Evolutionary conservation across 2,888 invertebrate genomes (phyloP), one percentile per base, ranked within the genome.

Genomic region (Silvanus unidentatus): DNA sequence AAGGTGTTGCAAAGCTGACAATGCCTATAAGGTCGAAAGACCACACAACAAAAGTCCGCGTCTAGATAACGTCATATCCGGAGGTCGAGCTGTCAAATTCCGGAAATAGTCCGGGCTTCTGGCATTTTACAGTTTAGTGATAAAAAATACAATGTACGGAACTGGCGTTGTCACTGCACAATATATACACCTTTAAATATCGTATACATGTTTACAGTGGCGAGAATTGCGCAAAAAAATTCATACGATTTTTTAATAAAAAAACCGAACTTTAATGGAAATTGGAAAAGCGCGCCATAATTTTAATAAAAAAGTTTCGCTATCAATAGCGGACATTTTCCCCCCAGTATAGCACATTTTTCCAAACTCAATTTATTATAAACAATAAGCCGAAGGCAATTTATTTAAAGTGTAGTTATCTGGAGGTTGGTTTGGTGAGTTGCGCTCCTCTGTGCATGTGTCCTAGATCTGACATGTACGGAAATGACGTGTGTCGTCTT

Each of bases 401-500:
- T 51, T 52, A 57, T 55, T 57, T 55, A 53, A 55, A 54, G 43
- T n/a, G n/a, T 50, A 44, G 48, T 55, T 53, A 52, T 52, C 49
- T 44, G 50, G 47, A 54, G 47, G 50, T 44, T 49, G 42, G 43
- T 45, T n/a, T 38, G 40, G 48, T 39, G 42, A 45, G 52, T 44
- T 48, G 44, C 46, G 52, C 27, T 45, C 16, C 45, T 48, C 44
- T 34, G 47, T 47, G 48, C 47, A 30, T 34, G 47, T 48, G 65
- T 66, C 63, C 67, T 60, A 64, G 62, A 64, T 65, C 63, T 69
- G 69, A 69, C 69, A 66, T 55, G 60, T 60, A 57, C 69, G 72
- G 72, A 72, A 71, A 71, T 72, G 72, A 71, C 68, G 72, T 69
- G 68, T 71, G 71, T 70, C 71, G 69, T 62, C 68, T 66, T 66